Conservation (phyloP, 2,113 vertebrate genomes). For the Eulacestoma nigropectus region DNA sequence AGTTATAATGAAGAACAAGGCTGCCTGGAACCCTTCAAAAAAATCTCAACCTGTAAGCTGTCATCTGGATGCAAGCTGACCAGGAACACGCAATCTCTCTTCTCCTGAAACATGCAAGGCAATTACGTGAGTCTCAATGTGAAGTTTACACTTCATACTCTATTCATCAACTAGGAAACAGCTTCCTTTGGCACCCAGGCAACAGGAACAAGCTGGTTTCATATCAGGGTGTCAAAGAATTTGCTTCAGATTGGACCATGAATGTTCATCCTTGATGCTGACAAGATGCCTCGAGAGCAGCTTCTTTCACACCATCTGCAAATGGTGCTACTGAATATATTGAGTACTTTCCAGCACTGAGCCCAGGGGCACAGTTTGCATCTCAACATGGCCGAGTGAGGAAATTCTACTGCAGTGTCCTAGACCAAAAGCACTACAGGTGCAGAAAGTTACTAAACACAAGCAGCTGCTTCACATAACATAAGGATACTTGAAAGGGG, state of each 20-base stretch:
- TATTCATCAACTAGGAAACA: neutral
- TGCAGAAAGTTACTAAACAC: neutral
- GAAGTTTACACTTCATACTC: conserved; percentile 6
- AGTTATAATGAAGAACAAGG: neutral
- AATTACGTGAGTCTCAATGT: neutral
- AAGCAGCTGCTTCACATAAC: neutral
- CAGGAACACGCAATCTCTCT: neutral
- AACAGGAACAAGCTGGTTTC: conserved; percentile 4
- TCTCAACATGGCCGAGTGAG: neutral
- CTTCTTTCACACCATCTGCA: conserved; percentile 12
- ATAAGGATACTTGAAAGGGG: neutral
- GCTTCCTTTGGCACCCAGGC: neutral
- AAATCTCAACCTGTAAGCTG: neutral
- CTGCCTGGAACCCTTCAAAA: neutral
- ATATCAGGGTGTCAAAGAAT: neutral
- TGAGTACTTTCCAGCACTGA: neutral
- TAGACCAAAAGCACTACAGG: neutral
- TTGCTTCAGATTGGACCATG: neutral
- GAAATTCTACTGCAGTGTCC: neutral
- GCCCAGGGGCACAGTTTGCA: neutral
- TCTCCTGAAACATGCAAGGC: neutral
- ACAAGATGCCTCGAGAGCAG: neutral
- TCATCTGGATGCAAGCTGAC: neutral
- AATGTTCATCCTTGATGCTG: neutral
- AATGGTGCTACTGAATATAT: neutral